Percentiles rank a stretch among this genome's conserved stretches.
Conservation (phyloP, 2,797 vertebrate genomes). For the Aulostomus chinensis region DNA sequence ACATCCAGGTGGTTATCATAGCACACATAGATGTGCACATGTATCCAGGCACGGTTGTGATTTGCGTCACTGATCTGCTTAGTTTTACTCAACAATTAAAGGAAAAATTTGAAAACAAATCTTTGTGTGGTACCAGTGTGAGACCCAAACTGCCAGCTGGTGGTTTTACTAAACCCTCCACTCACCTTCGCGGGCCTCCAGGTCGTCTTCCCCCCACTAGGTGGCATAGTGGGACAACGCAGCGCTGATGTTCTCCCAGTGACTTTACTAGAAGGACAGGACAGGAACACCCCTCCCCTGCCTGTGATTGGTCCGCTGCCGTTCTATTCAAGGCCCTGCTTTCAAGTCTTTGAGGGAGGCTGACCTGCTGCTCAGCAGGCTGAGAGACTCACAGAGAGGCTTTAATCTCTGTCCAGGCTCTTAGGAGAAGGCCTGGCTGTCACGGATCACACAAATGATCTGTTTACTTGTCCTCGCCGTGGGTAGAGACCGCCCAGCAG, state of each 20-base stretch:
- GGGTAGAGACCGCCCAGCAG: neutral
- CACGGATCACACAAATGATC: conserved; percentile 36
- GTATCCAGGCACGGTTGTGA: no score
- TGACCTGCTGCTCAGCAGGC: conserved; percentile 30
- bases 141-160: no score
- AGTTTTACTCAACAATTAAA: no score
- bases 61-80: no score
- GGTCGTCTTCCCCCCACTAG: no score
- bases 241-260: conserved; percentile 15
- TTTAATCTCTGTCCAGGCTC: conserved; percentile 40
- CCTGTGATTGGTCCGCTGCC: conserved; percentile 56
- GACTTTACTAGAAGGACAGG: conserved; percentile 53
- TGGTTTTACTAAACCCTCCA: no score
- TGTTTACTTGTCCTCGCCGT: no score
- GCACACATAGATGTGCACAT: no score
- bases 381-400: conserved; percentile 27
- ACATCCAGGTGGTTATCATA: no score
- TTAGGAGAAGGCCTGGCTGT: conserved; percentile 26
- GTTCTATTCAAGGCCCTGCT: conserved; percentile 48
- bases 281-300: conserved; percentile 52
- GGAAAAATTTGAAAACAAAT: no score
- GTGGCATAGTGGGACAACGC: conserved; percentile 45
- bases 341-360: conserved; percentile 40
- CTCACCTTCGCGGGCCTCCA: no score
- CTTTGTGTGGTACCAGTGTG: no score